These are phyloP conservation scores for Maconellicoccus hirsutus DNA, from an alignment of 1,140 invertebrate species.

Conservation along the genomic window DNA sequence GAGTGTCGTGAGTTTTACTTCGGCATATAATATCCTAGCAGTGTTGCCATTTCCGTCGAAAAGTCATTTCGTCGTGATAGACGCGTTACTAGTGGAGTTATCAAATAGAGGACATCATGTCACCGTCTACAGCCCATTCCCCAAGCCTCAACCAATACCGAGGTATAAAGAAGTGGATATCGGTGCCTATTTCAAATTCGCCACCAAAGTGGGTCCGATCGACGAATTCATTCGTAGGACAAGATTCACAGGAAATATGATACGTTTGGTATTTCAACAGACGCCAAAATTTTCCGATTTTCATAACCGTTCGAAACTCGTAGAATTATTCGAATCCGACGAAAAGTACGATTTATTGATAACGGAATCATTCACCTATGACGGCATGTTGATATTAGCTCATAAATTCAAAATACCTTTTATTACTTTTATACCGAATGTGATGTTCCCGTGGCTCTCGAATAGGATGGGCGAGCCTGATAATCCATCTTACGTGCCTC, in stretches of 20 bases:
- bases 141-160: constrained; percentile 36
- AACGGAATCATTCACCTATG: constrained; percentile 30
- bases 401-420: constrained; percentile 38
- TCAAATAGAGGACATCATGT: constrained; percentile 33
- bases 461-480: constrained; percentile 32
- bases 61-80: constrained; percentile 35
- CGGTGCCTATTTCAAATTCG: constrained; percentile 25
- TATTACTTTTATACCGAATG: constrained; percentile 43
- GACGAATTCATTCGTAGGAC: not conserved
- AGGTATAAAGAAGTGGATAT: constrained; percentile 41
- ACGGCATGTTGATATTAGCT: constrained; percentile 30
- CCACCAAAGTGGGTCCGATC: not conserved
- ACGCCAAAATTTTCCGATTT: not conserved
- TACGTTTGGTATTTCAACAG: not conserved
- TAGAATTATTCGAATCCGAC: constrained; percentile 24
- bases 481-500: constrained; percentile 29
- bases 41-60: constrained; percentile 31
- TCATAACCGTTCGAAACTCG: not conserved
- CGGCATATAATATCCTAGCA: constrained; percentile 29
- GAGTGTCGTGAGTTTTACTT: not conserved
- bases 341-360: constrained; percentile 33
- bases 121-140: constrained; percentile 35
- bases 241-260: not conserved
- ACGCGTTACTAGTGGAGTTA: constrained; percentile 32
- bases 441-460: constrained; percentile 47